These are phyloP conservation scores for Zhuqinia jingwanae DNA, from an alignment of 2,888 invertebrate genomes.

Conservation along the genomic window DNA sequence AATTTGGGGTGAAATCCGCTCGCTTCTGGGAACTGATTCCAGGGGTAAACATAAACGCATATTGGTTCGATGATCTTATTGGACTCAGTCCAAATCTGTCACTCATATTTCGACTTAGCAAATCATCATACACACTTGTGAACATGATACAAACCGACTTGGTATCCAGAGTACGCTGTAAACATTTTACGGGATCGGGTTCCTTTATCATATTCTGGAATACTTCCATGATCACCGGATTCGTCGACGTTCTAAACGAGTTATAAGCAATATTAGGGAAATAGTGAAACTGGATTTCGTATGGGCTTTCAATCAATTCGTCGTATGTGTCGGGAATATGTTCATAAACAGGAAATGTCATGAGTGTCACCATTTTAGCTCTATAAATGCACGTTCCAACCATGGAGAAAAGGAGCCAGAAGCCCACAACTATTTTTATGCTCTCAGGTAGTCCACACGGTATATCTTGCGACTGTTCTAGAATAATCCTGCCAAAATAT, in stretches of 20 bases:
- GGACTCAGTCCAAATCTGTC: constrained; percentile 50
- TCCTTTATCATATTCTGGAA: constrained; percentile 55
- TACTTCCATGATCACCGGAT: constrained; percentile 44
- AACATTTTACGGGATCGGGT: constrained; percentile 50
- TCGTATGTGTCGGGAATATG: constrained; percentile 56
- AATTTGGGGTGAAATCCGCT: constrained; percentile 46
- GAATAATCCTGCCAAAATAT: constrained; percentile 46
- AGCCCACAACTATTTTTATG: constrained; percentile 26
- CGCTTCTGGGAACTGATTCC: constrained; percentile 34
- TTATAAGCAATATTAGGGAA: constrained; percentile 64
- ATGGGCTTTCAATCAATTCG: constrained; percentile 42
- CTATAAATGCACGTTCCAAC: constrained; percentile 61
- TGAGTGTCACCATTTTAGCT: constrained; percentile 66
- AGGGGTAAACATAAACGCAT: constrained; percentile 56
- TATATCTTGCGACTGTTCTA: constrained; percentile 34
- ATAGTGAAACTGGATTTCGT: constrained; percentile 59
- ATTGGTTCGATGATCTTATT: constrained; percentile 5
- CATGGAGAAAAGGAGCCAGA: constrained; percentile 53
- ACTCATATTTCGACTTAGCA: constrained; percentile 49
- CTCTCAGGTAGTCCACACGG: constrained; percentile 35
- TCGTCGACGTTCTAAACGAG: constrained; percentile 61
- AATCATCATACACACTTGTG: constrained; percentile 42
- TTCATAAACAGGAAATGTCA: constrained; percentile 69
- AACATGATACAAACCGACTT: constrained; percentile 59
- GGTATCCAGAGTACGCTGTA: constrained; percentile 32